A percentile compares a stretch with the other conserved stretches of the same genome.
Evolutionary conservation across 2,888 invertebrate species (phyloP).

Genomic region (Drosophila villosipedis): DNA sequence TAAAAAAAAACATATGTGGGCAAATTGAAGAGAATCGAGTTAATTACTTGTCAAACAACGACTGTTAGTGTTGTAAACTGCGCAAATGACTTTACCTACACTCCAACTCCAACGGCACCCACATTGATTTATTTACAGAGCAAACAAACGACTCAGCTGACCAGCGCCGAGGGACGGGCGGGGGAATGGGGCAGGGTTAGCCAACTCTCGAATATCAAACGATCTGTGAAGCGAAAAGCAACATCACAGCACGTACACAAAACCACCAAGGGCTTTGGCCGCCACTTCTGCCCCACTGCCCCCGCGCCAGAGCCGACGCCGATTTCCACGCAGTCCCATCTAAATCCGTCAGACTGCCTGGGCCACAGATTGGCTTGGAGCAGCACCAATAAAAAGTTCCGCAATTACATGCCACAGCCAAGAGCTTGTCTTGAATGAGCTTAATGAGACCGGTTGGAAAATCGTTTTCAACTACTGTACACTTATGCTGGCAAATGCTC

Average conservation of each 20-base stretch:
- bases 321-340: conserved; percentile 38
- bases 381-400: conserved; percentile 58
- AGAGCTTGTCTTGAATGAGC: neutral
- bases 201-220: conserved; percentile 66
- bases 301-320: conserved; percentile 30
- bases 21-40: conserved; percentile 45
- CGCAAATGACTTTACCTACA: conserved; percentile 61
- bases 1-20: conserved; percentile 1
- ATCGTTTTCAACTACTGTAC: neutral
- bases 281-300: neutral
- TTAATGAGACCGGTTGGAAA: neutral
- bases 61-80: conserved; percentile 74
- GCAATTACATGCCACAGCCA: conserved; percentile 54
- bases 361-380: conserved; percentile 39
- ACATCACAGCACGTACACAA: conserved; percentile 60
- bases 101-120: conserved; percentile 35
- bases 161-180: conserved; percentile 11
- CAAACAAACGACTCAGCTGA: conserved; percentile 53
- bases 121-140: conserved; percentile 75
- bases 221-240: conserved; percentile 72
- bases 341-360: conserved; percentile 31
- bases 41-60: conserved; percentile 79
- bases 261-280: conserved; percentile 7
- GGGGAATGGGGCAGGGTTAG: neutral
- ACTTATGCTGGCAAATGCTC: neutral